phyloP scores from a whole-genome alignment of 2,113 vertebrate genomes.

The Phyllostomus hastatus region DNA sequence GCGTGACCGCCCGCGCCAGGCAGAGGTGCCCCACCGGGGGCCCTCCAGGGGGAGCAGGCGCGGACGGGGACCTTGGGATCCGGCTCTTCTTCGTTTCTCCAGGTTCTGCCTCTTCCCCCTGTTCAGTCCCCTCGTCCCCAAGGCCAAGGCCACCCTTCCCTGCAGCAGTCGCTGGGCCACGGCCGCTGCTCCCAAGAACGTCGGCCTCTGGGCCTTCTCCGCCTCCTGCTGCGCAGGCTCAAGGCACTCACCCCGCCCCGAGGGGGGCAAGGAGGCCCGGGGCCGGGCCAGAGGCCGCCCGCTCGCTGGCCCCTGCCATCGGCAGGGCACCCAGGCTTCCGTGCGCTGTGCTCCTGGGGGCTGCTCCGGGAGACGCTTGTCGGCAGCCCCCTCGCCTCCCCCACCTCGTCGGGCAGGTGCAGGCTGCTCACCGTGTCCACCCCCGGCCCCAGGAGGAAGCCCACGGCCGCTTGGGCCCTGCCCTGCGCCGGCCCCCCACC shows the following conservation, averaged over 20 bases:
- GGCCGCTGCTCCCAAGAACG: neutral
- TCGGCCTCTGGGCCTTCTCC: neutral
- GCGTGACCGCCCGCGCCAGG: neutral
- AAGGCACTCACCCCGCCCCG: neutral
- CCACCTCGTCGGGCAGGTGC: neutral
- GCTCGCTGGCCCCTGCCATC: no score
- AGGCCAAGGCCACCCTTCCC: neutral
- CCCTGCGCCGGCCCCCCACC: neutral
- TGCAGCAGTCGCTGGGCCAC: fast-evolving
- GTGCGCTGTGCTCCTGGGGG: no score
- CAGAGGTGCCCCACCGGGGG: fast-evolving
- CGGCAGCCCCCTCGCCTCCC: neutral
- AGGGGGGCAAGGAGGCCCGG: fast-evolving
- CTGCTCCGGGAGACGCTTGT: neutral
- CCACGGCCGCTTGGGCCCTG: neutral
- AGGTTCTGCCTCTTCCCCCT: neutral
- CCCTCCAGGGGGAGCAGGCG: neutral
- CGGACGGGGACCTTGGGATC: neutral
- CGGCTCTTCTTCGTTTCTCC: neutral
- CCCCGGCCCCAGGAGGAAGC: neutral
- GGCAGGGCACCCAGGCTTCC: neutral
- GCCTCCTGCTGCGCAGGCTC: neutral
- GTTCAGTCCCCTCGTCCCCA: fast-evolving
- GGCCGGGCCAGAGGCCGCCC: no score
- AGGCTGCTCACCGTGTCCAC: neutral